A percentile compares a stretch with the other conserved stretches of the same genome.
These are phyloP conservation scores for Patella caerulea DNA, from an alignment of 2,888 invertebrate species.

Conservation along the genomic window DNA sequence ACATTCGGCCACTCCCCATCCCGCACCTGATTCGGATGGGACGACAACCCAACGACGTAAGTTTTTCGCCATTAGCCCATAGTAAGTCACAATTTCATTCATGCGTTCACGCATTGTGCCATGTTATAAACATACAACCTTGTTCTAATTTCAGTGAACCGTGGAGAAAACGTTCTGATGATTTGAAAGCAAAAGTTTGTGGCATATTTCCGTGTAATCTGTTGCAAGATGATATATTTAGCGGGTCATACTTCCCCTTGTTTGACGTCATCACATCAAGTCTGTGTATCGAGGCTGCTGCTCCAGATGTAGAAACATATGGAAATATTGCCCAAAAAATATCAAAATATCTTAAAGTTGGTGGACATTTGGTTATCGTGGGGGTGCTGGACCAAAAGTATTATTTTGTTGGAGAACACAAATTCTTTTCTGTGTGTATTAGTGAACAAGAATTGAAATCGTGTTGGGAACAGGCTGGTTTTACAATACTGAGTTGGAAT, in stretches of 20 bases:
- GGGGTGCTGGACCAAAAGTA: not conserved
- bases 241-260: not conserved
- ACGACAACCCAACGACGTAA: no score
- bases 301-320: not conserved
- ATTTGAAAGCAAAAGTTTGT: not conserved
- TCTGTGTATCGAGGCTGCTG: not conserved
- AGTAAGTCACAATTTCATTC: no score
- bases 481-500: not conserved
- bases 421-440: not conserved
- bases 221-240: not conserved
- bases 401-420: not conserved
- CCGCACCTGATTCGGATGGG: no score
- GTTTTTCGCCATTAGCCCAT: no score
- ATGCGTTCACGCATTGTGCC: no score
- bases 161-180: not conserved
- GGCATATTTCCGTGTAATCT: not conserved
- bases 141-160: not conserved
- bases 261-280: conserved; percentile 3
- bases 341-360: not conserved
- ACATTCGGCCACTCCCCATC: no score
- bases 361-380: not conserved
- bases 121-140: no score
- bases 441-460: not conserved
- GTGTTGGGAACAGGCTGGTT: not conserved
- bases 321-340: not conserved